Conservation (phyloP, 2,797 vertebrate species). For the Parambassis ranga region DNA sequence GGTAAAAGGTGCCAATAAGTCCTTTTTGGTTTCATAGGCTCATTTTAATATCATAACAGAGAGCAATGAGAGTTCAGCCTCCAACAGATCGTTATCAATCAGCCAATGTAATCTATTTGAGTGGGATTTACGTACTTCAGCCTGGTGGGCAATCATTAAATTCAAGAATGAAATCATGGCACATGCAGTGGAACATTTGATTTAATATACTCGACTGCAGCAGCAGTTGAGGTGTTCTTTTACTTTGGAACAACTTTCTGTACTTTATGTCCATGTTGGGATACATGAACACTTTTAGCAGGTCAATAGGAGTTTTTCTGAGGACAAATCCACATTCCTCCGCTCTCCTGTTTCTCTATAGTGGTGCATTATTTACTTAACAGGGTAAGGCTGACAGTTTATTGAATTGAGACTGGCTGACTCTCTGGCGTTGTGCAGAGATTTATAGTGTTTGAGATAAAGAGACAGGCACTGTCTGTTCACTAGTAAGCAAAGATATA, state of each 20-base stretch:
- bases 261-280: background rate
- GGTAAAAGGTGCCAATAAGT: too few relatives aligned
- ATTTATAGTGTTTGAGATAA: conserved; percentile 67
- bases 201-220: conserved; percentile 6
- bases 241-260: background rate
- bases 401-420: conserved; percentile 53
- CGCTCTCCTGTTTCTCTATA: conserved; percentile 44
- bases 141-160: conserved; percentile 19
- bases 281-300: conserved; percentile 12
- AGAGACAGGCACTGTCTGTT: conserved; percentile 58
- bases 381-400: conserved; percentile 35
- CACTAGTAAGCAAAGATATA: conserved; percentile 54
- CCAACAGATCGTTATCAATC: conserved; percentile 47
- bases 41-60: too few relatives aligned
- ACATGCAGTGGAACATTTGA: conserved; percentile 1
- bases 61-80: conserved; percentile 32
- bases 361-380: conserved; percentile 35
- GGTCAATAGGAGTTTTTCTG: conserved; percentile 14
- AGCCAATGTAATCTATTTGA: conserved; percentile 17
- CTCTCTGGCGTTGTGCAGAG: conserved; percentile 23
- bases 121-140: background rate
- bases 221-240: background rate
- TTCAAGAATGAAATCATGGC: conserved; percentile 1
- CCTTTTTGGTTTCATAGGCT: too few relatives aligned
- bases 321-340: conserved; percentile 41